Evolutionary conservation across 2,113 vertebrate species (phyloP).

Genomic region (Pelvicachromis taeniatus): DNA sequence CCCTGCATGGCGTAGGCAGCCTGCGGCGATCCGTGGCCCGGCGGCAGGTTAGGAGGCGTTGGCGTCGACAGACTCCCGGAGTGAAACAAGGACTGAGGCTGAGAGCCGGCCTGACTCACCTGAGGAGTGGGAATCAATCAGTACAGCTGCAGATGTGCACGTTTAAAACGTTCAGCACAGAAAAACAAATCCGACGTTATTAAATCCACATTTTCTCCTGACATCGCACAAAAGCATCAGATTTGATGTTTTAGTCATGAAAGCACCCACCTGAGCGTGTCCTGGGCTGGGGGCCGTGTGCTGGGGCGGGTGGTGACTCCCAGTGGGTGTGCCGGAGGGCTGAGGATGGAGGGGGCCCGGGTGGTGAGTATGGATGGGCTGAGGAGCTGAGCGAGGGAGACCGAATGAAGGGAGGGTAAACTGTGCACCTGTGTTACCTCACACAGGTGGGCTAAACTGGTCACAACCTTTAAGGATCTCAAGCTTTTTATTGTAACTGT

Average conservation of each 20-base stretch:
- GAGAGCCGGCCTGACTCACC: constrained; percentile 75
- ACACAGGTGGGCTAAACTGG: accelerated
- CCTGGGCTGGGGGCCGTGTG: constrained; percentile 83
- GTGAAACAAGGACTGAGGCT: constrained; percentile 82
- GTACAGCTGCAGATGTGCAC: background rate
- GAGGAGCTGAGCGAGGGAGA: constrained; percentile 65
- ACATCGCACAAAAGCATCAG: background rate
- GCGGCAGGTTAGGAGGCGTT: constrained; percentile 78
- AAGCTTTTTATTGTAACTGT: background rate
- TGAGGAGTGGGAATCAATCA: background rate
- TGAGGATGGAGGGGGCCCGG: constrained; percentile 79
- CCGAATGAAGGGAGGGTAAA: background rate
- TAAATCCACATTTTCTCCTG: background rate
- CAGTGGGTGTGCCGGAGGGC: constrained; percentile 83
- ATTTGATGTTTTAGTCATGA: background rate
- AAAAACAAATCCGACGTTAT: background rate
- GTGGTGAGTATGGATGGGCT: constrained; percentile 80
- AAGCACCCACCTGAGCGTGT: constrained; percentile 28
- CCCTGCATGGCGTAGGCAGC: constrained; percentile 79
- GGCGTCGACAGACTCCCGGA: constrained; percentile 76
- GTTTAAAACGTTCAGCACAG: background rate
- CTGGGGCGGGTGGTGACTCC: constrained; percentile 80
- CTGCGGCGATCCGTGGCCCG: constrained; percentile 84
- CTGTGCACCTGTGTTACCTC: background rate
- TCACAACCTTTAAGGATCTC: accelerated